Percentiles rank a stretch among this genome's conserved stretches.
These are phyloP conservation scores for Elaphurus davidianus DNA, from an alignment of 2,113 vertebrate genomes.

Conservation along the genomic window DNA sequence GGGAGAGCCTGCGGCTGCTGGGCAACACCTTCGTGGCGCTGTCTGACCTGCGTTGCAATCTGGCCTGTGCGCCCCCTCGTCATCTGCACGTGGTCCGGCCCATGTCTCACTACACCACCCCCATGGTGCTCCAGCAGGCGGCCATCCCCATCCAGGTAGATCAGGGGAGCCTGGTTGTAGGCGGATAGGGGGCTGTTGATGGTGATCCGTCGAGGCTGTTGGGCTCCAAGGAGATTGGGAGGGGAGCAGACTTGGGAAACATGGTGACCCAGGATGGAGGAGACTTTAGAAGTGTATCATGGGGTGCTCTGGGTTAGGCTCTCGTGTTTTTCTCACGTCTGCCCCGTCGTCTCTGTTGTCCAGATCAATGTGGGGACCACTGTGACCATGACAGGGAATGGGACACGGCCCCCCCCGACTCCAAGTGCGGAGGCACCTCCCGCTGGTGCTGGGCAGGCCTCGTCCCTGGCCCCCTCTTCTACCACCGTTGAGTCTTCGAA, in stretches of 20 bases:
- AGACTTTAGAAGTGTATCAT: neutral
- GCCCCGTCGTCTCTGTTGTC: neutral
- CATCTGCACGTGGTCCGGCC: conserved; percentile 92
- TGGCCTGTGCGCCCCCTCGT: conserved; percentile 87
- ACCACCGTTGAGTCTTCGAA: conserved; percentile 24
- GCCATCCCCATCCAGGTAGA: conserved; percentile 91
- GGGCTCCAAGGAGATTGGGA: neutral
- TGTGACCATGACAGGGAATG: conserved; percentile 87
- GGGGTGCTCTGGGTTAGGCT: neutral
- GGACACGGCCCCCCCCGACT: conserved; percentile 78
- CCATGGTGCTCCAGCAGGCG: conserved; percentile 88
- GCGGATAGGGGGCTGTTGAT: neutral
- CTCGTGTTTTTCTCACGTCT: neutral
- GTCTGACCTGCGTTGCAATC: conserved; percentile 91
- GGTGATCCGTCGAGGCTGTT: too few species aligned
- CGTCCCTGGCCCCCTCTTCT: conserved; percentile 77
- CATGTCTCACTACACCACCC: conserved; percentile 90
- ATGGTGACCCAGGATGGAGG: neutral
- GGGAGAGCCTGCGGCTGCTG: conserved; percentile 90
- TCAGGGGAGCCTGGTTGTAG: rapidly evolving
- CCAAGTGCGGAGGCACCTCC: conserved; percentile 54
- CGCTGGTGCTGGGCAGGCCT: conserved; percentile 76
- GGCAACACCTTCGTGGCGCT: conserved; percentile 92
- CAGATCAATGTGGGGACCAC: conserved; percentile 94
- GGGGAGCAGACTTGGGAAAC: neutral